Base-by-base conservation (phyloP, 2,113 vertebrate species). In the Hippolais icterina region DNA sequence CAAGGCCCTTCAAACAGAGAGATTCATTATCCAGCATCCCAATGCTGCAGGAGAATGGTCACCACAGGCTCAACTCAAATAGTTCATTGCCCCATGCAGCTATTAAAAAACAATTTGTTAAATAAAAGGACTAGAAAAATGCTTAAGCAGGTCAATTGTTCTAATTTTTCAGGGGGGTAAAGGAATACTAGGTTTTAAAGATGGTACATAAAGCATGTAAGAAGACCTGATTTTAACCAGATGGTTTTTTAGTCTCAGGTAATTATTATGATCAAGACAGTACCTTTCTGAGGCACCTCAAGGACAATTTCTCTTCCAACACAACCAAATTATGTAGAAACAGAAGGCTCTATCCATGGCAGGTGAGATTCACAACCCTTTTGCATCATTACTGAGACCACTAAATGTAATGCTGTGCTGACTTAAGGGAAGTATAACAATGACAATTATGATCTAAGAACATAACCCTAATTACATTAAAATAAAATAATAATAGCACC, bases 401-500 rank as follows among this genome's bases (percentile, higher is more conserved):
- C 63, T 91, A 91, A 94, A 74, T 80, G 79, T 80, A 92, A 92
- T 74, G 24, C 57, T 92, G 60, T 69, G 80, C 72, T 95, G 90
- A 94, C 90, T 90, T 95, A 74, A 93, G 94, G 44, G 74, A 96
- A 96, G 80, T 87, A 56, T 87, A 93, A 94, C 3, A 13, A 95
- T 83, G n/a, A 52, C 68, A 82, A 87, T 96, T 89, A 90, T 53
- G 65, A 96, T 90, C 93, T 96, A 95, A 96, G 92, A 94, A 90
- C 83, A 88, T 93, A 92, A 92, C 60, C 53, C 37, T 92, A 84
- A 94, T 94, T 92, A 76, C n/a, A 89, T 95, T 95, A 92, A 97
- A 96, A 96, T 93, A 94, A 94, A 96, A 93, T 86, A 97, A 93
- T 79, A 91, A 90, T 93, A 86, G 41, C 49, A 39, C 47, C 42